phyloP scores from a whole-genome alignment of 2,888 invertebrate species.

The Allygus modestus region DNA sequence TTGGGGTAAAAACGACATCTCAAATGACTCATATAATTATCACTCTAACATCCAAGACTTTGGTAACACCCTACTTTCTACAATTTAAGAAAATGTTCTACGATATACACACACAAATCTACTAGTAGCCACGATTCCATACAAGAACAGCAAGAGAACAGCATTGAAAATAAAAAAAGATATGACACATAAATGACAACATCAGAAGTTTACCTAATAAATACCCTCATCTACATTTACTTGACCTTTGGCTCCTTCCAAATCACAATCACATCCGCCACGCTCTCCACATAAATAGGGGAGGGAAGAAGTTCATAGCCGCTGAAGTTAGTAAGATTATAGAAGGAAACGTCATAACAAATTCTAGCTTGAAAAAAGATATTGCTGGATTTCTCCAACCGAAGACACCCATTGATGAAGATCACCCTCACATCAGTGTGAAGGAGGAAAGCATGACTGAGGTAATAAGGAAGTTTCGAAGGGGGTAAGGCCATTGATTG shows the following conservation, averaged over 20 bases:
- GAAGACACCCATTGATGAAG: too few species aligned
- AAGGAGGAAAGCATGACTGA: too few species aligned
- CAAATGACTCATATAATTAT: too few species aligned
- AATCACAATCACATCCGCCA: background rate
- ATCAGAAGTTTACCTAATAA: background rate
- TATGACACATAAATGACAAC: background rate
- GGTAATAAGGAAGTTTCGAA: too few species aligned
- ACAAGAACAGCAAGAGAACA: background rate
- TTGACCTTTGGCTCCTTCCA: background rate
- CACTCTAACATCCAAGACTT: background rate
- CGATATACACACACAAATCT: background rate
- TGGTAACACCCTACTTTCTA: background rate
- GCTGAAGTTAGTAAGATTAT: too few species aligned
- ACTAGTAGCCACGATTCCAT: background rate
- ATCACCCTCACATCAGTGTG: too few species aligned
- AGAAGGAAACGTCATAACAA: too few species aligned
- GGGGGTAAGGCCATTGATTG: too few species aligned
- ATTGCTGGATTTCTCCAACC: too few species aligned
- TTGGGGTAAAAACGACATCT: constrained; percentile 13
- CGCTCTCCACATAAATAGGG: constrained; percentile 5
- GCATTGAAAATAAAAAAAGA: constrained; percentile 12
- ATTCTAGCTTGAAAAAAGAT: too few species aligned
- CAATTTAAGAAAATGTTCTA: background rate
- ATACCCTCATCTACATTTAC: background rate
- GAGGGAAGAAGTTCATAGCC: too few species aligned